A percentile compares a stretch with the other conserved stretches of the same genome.
Conservation (phyloP, 2,888 invertebrate species). For the Oligia strigilis region DNA sequence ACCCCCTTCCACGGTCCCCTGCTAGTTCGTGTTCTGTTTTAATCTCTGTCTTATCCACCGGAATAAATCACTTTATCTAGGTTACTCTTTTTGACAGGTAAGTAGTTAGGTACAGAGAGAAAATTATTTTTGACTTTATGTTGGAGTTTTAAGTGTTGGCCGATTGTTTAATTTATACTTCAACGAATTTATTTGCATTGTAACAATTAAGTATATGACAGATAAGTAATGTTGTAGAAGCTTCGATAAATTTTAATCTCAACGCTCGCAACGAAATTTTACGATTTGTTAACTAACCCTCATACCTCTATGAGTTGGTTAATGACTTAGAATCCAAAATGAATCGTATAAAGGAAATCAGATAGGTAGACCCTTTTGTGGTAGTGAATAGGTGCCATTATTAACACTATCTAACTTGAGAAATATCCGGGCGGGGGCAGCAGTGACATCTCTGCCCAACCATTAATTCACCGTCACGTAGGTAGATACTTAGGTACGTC, state of each 20-base stretch:
- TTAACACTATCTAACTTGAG: conserved; percentile 27
- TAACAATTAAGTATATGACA: conserved; percentile 5
- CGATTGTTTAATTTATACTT: conserved; percentile 9
- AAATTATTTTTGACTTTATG: conserved; percentile 7
- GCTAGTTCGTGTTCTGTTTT: too few species aligned
- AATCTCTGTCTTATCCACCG: too few species aligned
- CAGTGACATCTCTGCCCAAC: conserved; percentile 13
- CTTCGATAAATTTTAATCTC: neutral
- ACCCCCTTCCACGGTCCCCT: too few species aligned
- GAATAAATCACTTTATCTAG: too few species aligned
- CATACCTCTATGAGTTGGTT: neutral
- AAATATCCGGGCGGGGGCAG: conserved; percentile 12
- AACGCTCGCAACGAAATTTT: neutral
- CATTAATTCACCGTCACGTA: conserved; percentile 57
- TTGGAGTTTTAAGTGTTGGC: neutral
- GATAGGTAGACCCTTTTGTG: conserved; percentile 8
- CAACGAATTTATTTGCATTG: conserved; percentile 10
- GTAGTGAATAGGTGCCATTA: conserved; percentile 38
- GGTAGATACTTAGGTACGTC: neutral
- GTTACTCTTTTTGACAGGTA: too few species aligned
- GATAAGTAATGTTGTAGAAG: conserved; percentile 9
- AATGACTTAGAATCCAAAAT: conserved; percentile 21
- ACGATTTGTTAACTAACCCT: conserved; percentile 2
- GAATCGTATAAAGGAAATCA: conserved; percentile 2
- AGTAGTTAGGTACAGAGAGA: too few species aligned